Evolutionary conservation across 1,140 invertebrate genomes (phyloP).

Genomic region (Pseudobourletiella spinata): DNA sequence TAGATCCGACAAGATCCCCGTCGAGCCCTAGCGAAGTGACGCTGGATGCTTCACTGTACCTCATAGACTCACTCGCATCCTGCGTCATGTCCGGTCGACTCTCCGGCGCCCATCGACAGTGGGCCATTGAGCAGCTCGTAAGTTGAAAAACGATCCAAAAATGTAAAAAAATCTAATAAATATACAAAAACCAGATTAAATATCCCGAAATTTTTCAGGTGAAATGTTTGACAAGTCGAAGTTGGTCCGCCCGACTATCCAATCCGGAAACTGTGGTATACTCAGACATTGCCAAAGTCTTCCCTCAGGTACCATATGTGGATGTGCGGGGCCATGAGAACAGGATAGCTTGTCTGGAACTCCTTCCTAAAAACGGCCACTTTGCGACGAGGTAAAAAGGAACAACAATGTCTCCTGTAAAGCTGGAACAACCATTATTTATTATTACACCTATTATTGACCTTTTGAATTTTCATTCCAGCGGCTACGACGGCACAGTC

Average conservation of each 20-base stretch:
- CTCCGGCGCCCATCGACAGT: constrained; percentile 46
- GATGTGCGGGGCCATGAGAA: constrained; percentile 51
- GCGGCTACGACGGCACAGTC: constrained; percentile 57
- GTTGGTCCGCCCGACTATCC: constrained; percentile 38
- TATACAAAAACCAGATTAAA: background rate
- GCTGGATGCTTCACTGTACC: constrained; percentile 43
- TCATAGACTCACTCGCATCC: constrained; percentile 55
- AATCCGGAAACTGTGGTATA: constrained; percentile 38
- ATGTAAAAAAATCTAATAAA: background rate
- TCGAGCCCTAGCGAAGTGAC: constrained; percentile 34
- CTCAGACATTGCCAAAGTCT: constrained; percentile 44
- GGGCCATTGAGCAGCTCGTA: constrained; percentile 53
- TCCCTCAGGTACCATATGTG: constrained; percentile 42
- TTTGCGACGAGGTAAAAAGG: constrained; percentile 46
- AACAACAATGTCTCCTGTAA: too few relatives aligned
- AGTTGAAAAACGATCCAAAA: too few relatives aligned
- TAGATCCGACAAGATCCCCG: constrained; percentile 30
- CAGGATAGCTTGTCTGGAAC: constrained; percentile 43
- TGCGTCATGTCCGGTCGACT: constrained; percentile 50
- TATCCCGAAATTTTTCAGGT: constrained; percentile 18
- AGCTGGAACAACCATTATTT: too few relatives aligned
- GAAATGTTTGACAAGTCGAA: constrained; percentile 34
- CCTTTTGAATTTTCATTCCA: too few relatives aligned
- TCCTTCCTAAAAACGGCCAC: constrained; percentile 42
- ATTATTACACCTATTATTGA: too few relatives aligned